A percentile compares a stretch with the other conserved stretches of the same genome.
Evolutionary conservation across 2,888 invertebrate genomes (phyloP).

Genomic region (Callosobruchus maculatus): DNA sequence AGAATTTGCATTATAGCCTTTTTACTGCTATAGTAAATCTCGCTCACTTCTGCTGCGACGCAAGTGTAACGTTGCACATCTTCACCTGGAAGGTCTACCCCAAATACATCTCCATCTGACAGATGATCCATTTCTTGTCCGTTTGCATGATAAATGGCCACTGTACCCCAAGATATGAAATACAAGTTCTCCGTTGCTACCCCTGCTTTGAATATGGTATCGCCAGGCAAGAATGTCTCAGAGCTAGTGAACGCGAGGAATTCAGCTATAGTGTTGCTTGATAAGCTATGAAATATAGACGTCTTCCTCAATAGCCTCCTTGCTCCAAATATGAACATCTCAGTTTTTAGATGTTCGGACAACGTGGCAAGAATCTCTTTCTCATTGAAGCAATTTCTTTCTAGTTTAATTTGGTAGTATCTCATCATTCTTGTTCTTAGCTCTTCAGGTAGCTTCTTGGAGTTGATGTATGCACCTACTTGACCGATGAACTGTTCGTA

Average conservation of each 20-base stretch:
- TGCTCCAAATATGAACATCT: constrained; percentile 49
- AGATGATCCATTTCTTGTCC: constrained; percentile 54
- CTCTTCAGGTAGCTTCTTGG: constrained; percentile 51
- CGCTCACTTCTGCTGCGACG: constrained; percentile 40
- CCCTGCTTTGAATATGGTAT: constrained; percentile 47
- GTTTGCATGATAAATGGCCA: constrained; percentile 45
- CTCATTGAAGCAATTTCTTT: constrained; percentile 54
- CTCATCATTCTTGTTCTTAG: constrained; percentile 49
- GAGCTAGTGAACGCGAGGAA: constrained; percentile 14
- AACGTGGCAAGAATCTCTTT: constrained; percentile 35
- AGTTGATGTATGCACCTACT: constrained; percentile 52
- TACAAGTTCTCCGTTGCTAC: constrained; percentile 49
- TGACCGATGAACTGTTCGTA: constrained; percentile 52
- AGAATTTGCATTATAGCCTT: too few species aligned
- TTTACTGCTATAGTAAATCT: constrained; percentile 27
- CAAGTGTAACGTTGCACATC: constrained; percentile 17
- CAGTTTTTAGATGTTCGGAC: constrained; percentile 44
- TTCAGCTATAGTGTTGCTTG: constrained; percentile 40
- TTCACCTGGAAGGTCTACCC: constrained; percentile 30
- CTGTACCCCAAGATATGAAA: constrained; percentile 53
- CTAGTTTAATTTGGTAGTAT: constrained; percentile 54
- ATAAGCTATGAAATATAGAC: constrained; percentile 47
- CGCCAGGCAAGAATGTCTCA: constrained; percentile 23
- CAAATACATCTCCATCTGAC: constrained; percentile 54
- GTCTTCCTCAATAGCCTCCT: constrained; percentile 50